Evolutionary conservation across 64 coral and sea anemone species (phyloP).

Genomic region (Pachyseris speciosa): DNA sequence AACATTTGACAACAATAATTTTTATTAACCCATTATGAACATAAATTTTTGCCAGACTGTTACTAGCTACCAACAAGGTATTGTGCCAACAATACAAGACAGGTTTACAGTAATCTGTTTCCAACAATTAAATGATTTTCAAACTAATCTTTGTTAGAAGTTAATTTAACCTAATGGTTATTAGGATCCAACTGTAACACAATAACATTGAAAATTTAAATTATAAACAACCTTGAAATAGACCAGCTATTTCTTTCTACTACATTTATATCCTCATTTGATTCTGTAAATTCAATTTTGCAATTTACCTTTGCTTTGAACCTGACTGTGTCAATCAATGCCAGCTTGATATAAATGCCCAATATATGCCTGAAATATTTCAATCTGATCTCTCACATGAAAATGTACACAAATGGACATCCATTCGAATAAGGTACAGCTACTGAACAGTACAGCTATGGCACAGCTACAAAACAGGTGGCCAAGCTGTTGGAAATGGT

Average conservation of each 20-base stretch:
- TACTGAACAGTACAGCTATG: no score
- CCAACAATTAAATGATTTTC: neutral
- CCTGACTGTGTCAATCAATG: neutral
- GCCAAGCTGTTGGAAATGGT: no score
- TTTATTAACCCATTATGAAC: constrained; percentile 10
- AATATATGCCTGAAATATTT: neutral
- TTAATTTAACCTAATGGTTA: no score
- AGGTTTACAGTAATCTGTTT: neutral
- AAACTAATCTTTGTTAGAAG: neutral
- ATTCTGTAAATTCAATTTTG: neutral
- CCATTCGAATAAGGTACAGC: no score
- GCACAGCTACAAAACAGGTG: no score
- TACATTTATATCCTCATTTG: neutral
- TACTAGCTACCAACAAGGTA: neutral
- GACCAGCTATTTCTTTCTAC: constrained; percentile 33
- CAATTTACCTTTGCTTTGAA: neutral
- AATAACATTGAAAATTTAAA: neutral
- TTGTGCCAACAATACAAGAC: neutral
- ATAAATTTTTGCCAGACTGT: neutral
- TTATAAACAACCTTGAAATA: constrained; percentile 9
- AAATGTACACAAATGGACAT: no score
- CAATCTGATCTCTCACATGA: no score
- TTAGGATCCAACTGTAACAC: neutral
- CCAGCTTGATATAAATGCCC: neutral
- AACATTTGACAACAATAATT: neutral